Conservation (phyloP, 1,140 invertebrate species). For the Nylanderia fulva region DNA sequence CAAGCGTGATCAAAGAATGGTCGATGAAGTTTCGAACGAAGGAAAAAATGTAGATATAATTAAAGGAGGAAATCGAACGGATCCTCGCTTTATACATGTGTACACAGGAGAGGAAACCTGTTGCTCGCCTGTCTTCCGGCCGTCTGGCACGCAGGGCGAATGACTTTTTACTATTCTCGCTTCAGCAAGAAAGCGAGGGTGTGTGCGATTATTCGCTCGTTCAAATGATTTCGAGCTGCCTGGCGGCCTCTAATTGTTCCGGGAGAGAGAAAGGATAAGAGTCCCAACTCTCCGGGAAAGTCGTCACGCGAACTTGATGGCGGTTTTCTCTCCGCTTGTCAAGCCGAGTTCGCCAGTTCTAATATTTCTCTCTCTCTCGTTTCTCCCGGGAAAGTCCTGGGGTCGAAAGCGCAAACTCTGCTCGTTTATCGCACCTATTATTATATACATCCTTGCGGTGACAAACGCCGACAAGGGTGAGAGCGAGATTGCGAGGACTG, state of each 20-base stretch:
- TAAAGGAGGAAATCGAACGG: conserved; percentile 23
- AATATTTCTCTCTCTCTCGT: no score
- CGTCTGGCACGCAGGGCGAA: conserved; percentile 40
- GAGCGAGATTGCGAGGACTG: no score
- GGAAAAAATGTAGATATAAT: conserved; percentile 24
- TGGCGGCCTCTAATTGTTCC: not conserved
- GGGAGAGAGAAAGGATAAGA: not conserved
- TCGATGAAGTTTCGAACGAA: no score
- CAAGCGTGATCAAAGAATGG: no score
- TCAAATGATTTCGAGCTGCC: conserved; percentile 16
- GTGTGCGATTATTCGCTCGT: not conserved
- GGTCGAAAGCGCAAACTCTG: no score
- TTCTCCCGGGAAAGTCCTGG: not conserved
- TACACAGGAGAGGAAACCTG: conserved; percentile 46
- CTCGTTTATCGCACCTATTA: not conserved
- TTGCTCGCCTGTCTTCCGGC: conserved; percentile 52
- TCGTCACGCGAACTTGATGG: not conserved
- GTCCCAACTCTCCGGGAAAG: not conserved
- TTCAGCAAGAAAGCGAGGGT: not conserved
- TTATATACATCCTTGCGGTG: not conserved
- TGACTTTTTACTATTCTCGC: conserved; percentile 48
- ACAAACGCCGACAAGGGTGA: not conserved
- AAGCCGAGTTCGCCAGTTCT: no score
- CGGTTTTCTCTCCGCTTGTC: not conserved
- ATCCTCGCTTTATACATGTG: conserved; percentile 20